phyloP scores from a whole-genome alignment of 2,888 invertebrate species.

The Itoplectis maculator region DNA sequence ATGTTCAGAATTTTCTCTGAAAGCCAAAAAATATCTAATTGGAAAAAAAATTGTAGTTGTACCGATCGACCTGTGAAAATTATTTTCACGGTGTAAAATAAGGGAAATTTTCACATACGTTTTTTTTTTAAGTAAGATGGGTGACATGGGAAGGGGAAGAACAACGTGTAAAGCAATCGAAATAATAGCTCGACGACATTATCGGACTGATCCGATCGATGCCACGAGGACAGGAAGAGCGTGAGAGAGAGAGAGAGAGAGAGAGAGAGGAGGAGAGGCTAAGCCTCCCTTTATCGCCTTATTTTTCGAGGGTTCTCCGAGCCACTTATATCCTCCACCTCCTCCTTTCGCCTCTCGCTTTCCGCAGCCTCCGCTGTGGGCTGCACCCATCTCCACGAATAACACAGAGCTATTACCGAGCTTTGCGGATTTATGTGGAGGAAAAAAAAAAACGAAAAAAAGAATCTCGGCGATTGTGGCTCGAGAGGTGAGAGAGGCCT shows the following conservation, averaged over 20 bases:
- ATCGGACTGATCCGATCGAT: constrained; percentile 66
- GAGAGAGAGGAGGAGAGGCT: constrained; percentile 41
- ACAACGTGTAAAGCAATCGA: constrained; percentile 61
- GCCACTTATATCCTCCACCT: constrained; percentile 55
- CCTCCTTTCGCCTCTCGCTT: constrained; percentile 23
- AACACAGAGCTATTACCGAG: constrained; percentile 33
- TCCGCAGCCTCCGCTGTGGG: constrained; percentile 26
- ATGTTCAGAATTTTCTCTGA: no score
- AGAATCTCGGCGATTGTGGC: constrained; percentile 17
- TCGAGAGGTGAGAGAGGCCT: background rate
- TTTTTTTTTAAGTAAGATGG: background rate
- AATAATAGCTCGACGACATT: constrained; percentile 64
- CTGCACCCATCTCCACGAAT: constrained; percentile 31
- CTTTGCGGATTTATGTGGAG: constrained; percentile 22
- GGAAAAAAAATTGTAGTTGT: no score
- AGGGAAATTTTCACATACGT: background rate
- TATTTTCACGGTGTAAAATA: no score
- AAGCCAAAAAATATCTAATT: no score
- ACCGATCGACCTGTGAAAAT: no score
- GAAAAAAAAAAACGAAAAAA: background rate
- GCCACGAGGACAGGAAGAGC: constrained; percentile 22
- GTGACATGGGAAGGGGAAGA: constrained; percentile 1
- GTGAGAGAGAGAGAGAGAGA: constrained; percentile 25
- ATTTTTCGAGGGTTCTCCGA: constrained; percentile 61
- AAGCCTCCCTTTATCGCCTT: constrained; percentile 68